Evolutionary conservation across 2,113 vertebrate genomes (phyloP).

Genomic region (Ochotona princeps): DNA sequence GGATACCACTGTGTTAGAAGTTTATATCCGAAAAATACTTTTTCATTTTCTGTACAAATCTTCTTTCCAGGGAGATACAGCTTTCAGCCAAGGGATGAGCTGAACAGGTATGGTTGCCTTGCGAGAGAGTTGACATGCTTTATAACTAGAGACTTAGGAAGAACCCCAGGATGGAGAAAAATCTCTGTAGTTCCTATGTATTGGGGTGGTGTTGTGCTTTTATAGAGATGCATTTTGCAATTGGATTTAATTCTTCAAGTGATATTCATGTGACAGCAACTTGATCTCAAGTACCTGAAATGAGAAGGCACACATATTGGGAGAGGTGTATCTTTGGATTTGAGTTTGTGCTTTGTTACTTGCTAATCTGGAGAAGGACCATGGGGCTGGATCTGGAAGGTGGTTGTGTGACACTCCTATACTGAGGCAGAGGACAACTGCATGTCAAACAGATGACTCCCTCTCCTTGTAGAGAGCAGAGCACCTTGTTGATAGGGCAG

Average conservation of each 20-base stretch:
- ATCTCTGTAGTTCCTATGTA: too few relatives aligned
- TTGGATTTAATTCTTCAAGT: not conserved
- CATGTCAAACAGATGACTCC: not conserved
- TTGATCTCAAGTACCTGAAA: not conserved
- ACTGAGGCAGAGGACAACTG: not conserved
- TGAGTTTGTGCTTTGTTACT: not conserved
- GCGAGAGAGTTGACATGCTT: too few relatives aligned
- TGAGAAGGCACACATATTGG: not conserved
- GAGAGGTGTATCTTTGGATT: not conserved
- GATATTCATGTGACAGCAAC: not conserved
- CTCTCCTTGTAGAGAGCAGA: not conserved
- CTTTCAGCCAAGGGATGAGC: too few relatives aligned
- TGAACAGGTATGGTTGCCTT: not conserved
- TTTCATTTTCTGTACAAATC: too few relatives aligned
- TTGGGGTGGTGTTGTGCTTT: not conserved
- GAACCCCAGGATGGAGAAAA: not conserved
- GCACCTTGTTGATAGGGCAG: not conserved
- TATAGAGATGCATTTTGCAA: not conserved
- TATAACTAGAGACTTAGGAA: too few relatives aligned
- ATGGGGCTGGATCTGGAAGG: not conserved
- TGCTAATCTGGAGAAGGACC: not conserved
- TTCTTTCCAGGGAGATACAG: too few relatives aligned
- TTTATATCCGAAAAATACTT: too few relatives aligned
- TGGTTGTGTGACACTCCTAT: fast-evolving
- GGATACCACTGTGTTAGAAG: too few relatives aligned